These are phyloP conservation scores for Lagopus muta DNA, from an alignment of 2,113 vertebrate species.

Conservation along the genomic window DNA sequence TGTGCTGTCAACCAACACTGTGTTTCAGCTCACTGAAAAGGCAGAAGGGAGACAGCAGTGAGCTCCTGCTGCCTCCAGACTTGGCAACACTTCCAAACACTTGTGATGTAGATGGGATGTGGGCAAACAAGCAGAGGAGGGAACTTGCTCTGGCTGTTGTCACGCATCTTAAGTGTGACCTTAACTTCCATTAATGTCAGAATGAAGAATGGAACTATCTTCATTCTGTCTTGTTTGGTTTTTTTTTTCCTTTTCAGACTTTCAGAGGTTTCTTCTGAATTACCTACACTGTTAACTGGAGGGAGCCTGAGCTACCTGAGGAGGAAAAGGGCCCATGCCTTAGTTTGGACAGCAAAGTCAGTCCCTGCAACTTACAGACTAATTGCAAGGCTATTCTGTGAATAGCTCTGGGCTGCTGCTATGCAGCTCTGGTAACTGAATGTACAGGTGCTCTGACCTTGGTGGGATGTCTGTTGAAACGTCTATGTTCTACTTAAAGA, in stretches of 20 bases:
- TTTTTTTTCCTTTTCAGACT: not conserved
- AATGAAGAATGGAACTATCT: not conserved
- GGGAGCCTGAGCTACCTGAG: not conserved
- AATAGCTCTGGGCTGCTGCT: fast-evolving
- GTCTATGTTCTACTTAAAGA: not conserved
- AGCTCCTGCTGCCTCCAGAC: not conserved
- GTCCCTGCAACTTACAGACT: not conserved
- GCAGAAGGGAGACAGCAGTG: not conserved
- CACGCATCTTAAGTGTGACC: not conserved
- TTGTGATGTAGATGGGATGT: not conserved
- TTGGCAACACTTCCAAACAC: not conserved
- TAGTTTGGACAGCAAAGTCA: fast-evolving
- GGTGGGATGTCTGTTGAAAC: fast-evolving
- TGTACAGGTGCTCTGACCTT: not conserved
- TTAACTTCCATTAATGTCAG: not conserved
- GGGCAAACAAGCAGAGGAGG: not conserved
- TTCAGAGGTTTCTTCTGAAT: not conserved
- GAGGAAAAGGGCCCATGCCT: not conserved
- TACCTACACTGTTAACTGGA: not conserved
- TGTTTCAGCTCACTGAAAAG: fast-evolving
- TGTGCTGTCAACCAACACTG: not conserved
- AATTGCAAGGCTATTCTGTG: fast-evolving
- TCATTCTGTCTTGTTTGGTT: not conserved
- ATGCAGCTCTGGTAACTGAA: fast-evolving
- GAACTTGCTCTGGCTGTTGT: not conserved